phyloP scores from a whole-genome alignment of 2,113 vertebrate species.

The Orientallactaga bullata region DNA sequence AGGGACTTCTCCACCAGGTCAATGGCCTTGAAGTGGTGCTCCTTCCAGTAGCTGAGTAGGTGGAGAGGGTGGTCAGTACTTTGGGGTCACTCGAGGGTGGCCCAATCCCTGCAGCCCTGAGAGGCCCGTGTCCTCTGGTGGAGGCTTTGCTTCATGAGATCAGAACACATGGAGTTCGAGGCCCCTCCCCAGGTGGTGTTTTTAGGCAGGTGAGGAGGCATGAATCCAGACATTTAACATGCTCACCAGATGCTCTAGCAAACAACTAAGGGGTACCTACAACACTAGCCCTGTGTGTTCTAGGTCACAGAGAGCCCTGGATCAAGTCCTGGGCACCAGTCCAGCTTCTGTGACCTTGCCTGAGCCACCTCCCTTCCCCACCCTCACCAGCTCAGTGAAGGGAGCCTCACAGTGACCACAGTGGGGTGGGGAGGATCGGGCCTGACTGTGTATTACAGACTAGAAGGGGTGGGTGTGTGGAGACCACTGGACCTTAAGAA shows the following conservation, averaged over 20 bases:
- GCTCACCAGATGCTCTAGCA: neutral
- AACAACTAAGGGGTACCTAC: neutral
- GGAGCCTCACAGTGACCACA: neutral
- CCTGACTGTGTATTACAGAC: rapidly evolving
- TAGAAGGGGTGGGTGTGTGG: neutral
- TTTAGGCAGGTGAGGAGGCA: no score
- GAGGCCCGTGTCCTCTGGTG: neutral
- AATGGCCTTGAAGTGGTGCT: slow-evolving; percentile 91
- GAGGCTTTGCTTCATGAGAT: no score
- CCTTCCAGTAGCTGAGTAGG: slow-evolving; percentile 93
- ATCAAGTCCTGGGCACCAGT: neutral
- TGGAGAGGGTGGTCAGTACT: neutral
- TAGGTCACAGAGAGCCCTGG: neutral
- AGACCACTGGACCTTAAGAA: neutral
- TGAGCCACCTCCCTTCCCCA: neutral
- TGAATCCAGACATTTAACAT: neutral
- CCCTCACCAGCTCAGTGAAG: neutral
- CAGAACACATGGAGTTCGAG: neutral
- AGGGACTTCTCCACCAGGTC: slow-evolving; percentile 88
- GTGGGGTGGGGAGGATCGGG: no score
- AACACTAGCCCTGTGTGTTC: neutral
- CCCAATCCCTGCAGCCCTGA: neutral
- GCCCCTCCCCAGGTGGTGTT: rapidly evolving
- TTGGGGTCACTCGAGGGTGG: no score
- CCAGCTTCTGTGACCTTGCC: neutral